These are phyloP conservation scores for Conger conger DNA, from an alignment of 2,113 vertebrate genomes.

Conservation along the genomic window DNA sequence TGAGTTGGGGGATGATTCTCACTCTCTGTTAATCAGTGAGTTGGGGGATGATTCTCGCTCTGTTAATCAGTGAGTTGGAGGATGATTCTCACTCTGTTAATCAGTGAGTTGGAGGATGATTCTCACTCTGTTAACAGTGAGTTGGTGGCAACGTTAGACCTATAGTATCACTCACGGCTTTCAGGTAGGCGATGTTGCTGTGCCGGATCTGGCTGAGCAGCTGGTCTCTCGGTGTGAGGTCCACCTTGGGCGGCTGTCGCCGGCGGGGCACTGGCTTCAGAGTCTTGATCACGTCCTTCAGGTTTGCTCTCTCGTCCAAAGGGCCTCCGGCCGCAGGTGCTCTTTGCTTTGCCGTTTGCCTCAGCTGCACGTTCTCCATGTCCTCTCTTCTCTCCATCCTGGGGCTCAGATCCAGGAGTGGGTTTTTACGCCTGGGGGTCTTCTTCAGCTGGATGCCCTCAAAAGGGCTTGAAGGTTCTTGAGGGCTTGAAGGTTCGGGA, in stretches of 20 bases:
- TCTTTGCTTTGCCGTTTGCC: slow-evolving; percentile 58
- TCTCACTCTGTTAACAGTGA: background rate
- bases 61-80: no score
- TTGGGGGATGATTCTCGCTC: no score
- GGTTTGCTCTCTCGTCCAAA: slow-evolving; percentile 77
- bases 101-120: no score
- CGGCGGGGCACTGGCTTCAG: slow-evolving; percentile 86
- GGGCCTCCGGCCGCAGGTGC: slow-evolving; percentile 47
- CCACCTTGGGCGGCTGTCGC: slow-evolving; percentile 81
- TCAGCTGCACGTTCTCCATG: slow-evolving; percentile 62
- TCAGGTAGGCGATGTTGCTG: slow-evolving; percentile 91
- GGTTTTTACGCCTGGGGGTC: slow-evolving; percentile 65
- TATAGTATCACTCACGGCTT: slow-evolving; percentile 69
- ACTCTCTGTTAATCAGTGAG: no score
- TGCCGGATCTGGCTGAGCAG: slow-evolving; percentile 88
- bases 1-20: no score
- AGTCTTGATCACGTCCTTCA: slow-evolving; percentile 86
- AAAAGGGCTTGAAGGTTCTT: slow-evolving; percentile 48
- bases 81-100: no score
- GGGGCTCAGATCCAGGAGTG: slow-evolving; percentile 60
- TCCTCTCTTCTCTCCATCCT: slow-evolving; percentile 69
- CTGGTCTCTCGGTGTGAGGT: slow-evolving; percentile 84
- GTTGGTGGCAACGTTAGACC: background rate
- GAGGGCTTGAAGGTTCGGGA: slow-evolving; percentile 47
- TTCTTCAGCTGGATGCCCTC: slow-evolving; percentile 69